A percentile compares a stretch with the other conserved stretches of the same genome.
These are phyloP conservation scores for Hirtodrosophila confusa DNA, from an alignment of 2,888 invertebrate genomes.

Conservation along the genomic window DNA sequence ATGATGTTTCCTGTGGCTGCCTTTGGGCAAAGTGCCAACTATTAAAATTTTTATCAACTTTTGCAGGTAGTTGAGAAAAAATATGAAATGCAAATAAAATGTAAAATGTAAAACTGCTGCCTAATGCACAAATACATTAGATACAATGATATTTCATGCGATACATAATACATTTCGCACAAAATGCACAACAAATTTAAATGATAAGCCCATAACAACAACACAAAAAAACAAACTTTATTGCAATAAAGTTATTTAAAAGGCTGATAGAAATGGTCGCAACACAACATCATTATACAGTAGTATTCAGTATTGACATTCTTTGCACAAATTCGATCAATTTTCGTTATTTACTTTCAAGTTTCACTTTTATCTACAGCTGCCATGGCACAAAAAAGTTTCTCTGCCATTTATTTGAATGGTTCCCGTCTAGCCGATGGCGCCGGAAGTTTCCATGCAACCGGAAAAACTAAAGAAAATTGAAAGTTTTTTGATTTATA, in stretches of 20 bases:
- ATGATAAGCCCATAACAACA: background rate
- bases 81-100: conserved; percentile 6
- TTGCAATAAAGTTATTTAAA: background rate
- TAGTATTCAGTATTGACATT: conserved; percentile 21
- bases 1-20: conserved; percentile 52
- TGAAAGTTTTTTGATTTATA: conserved; percentile 70
- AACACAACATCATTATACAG: conserved; percentile 42
- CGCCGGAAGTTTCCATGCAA: conserved; percentile 48
- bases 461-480: conserved; percentile 55
- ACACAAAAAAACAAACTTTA: background rate
- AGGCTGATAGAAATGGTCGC: conserved; percentile 5
- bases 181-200: conserved; percentile 24
- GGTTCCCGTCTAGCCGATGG: conserved; percentile 61
- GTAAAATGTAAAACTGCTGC: conserved; percentile 29
- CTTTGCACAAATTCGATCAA: conserved; percentile 55
- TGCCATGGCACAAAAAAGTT: conserved; percentile 45
- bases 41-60: conserved; percentile 46
- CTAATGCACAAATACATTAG: conserved; percentile 62
- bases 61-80: conserved; percentile 37
- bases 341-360: conserved; percentile 58
- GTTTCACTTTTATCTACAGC: conserved; percentile 53
- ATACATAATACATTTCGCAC: no score
- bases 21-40: conserved; percentile 63
- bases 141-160: conserved; percentile 22
- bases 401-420: conserved; percentile 32